Percentiles rank a stretch among this genome's conserved stretches.
Evolutionary conservation across 2,113 vertebrate genomes (phyloP).

Genomic region (Myotis davidii): DNA sequence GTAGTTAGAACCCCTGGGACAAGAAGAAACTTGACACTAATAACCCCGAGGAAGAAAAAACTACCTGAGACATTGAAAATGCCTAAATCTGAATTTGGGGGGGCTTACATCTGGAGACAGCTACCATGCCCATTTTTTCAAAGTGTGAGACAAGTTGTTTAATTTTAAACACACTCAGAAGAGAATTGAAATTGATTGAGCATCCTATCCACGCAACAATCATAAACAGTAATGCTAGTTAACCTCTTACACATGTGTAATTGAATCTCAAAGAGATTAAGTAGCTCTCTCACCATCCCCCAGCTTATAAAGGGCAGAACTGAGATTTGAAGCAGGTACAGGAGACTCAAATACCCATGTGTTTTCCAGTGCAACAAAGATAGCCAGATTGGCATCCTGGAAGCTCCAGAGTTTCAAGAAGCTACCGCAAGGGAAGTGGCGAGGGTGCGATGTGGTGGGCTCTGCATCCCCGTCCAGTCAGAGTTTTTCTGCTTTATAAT

Average conservation of each 20-base stretch:
- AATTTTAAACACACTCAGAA: constrained; percentile 46
- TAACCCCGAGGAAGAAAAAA: constrained; percentile 57
- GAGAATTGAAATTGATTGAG: constrained; percentile 3
- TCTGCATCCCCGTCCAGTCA: background rate
- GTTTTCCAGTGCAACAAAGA: constrained; percentile 4
- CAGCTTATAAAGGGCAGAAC: background rate
- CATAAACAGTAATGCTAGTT: constrained; percentile 15
- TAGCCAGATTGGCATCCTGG: background rate
- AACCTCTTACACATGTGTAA: background rate
- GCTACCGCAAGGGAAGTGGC: background rate
- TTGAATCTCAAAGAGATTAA: constrained; percentile 33
- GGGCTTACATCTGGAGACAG: background rate
- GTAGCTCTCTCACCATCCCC: background rate
- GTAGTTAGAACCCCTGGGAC: constrained; percentile 66
- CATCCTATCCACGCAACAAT: background rate
- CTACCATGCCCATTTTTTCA: background rate
- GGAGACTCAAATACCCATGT: background rate
- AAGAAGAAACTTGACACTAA: constrained; percentile 75
- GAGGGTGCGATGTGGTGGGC: background rate
- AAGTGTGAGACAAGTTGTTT: constrained; percentile 36
- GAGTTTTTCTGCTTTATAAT: background rate
- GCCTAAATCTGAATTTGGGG: constrained; percentile 50
- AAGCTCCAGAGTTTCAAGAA: constrained; percentile 19
- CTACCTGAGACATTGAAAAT: constrained; percentile 70
- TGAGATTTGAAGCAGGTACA: constrained; percentile 39